A percentile compares a stretch with the other conserved stretches of the same genome.
phyloP scores from a whole-genome alignment of 2,797 vertebrate genomes.

The Sebastes minor region DNA sequence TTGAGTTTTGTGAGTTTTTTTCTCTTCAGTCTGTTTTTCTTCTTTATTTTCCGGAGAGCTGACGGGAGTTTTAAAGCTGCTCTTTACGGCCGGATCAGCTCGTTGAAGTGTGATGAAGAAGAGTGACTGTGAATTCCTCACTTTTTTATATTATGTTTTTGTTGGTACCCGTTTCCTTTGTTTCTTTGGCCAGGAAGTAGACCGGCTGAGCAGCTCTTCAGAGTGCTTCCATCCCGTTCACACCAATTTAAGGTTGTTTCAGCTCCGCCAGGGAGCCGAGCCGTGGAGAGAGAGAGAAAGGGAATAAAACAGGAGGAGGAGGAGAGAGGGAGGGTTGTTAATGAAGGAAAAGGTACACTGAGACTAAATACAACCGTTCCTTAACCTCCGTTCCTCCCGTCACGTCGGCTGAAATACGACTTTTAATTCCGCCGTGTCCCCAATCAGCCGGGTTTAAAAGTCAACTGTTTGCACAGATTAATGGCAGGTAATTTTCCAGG shows the following conservation, averaged over 20 bases:
- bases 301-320: background rate
- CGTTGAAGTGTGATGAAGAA: constrained; percentile 66
- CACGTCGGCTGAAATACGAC: constrained; percentile 69
- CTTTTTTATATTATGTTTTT: constrained; percentile 1
- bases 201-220: constrained; percentile 51
- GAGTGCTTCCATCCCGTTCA: constrained; percentile 62
- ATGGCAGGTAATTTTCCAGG: constrained; percentile 74
- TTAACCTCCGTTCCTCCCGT: constrained; percentile 55
- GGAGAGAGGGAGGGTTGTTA: constrained; percentile 1
- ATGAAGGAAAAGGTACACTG: constrained; percentile 66
- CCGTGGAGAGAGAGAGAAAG: constrained; percentile 7
- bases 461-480: constrained; percentile 83
- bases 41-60: constrained; percentile 4
- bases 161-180: constrained; percentile 17
- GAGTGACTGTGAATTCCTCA: constrained; percentile 53
- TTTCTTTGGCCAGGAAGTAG: constrained; percentile 24
- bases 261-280: constrained; percentile 47
- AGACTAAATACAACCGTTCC: constrained; percentile 52
- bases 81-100: constrained; percentile 55
- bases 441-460: constrained; percentile 72
- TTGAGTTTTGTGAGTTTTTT: too few relatives aligned
- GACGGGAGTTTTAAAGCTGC: constrained; percentile 44
- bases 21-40: constrained; percentile 40
- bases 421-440: constrained; percentile 76
- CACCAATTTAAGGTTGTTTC: constrained; percentile 65